Base-by-base conservation (phyloP, 2,888 invertebrate genomes). In the Plemyria rubiginata region DNA sequence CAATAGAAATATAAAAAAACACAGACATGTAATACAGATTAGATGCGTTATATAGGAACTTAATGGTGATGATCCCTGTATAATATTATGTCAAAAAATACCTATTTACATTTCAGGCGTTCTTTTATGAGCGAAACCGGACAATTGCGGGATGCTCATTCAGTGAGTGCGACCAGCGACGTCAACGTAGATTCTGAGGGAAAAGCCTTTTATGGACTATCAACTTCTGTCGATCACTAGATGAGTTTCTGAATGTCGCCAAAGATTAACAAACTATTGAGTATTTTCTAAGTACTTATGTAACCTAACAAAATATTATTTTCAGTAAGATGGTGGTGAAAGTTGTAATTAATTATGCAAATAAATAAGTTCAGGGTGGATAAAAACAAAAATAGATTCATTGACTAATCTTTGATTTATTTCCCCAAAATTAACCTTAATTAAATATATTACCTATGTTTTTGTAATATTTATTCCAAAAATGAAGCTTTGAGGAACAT, bases 151-250 rank as follows among this genome's bases (percentile, higher is more conserved):
- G 76, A 22, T 22, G 79, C 11, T 0, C 74, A 65, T 5, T 81
- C 84, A 0, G 79, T 87, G 7, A 75, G 71, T 13, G 83, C 86
- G 11, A 79, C 82, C 62, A 74, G 85, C 0, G 80, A 82, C 0
- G 82, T 87, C 5, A 80, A 76, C 2, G 4, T 87, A 5, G 83
- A 88, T 68, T 75, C 78, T 4, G 60, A 76, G 0, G 89, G 88
- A 40, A 48, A 66, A 3, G 88, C 87, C 0, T 83, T 80, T 68
- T 89, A 87, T 59, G 81, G 86, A 50, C 82, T 86, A 59, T 72
- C 73, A 32, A 65, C 85, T 1, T 81, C 84, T 0, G 81, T 82
- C 32, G 61, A 58, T 6, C 63, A 73, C n/a, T 77, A 73, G 9
- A 12, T 12, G 11, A 7, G 16, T 32, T 32, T 11, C 32, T 36